Evolutionary conservation across 2,113 vertebrate genomes (phyloP).

Genomic region (Calyptomena viridis): DNA sequence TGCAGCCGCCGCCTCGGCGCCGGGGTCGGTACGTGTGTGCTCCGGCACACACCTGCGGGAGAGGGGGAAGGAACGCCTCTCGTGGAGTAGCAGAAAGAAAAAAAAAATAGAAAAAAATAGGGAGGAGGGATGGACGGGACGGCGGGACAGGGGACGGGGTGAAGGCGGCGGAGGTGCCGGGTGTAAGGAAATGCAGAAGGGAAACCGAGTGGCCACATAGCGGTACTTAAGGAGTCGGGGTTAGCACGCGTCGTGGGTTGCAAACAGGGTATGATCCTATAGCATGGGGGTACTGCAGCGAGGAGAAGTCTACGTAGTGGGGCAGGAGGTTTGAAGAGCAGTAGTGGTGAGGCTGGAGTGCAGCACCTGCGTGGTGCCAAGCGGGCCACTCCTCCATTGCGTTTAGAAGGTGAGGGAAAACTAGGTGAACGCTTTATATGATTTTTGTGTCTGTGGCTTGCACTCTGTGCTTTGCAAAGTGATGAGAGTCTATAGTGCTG

Average conservation of each 20-base stretch:
- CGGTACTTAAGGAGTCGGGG: fast-evolving
- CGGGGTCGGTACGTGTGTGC: no score
- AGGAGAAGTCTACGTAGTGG: fast-evolving
- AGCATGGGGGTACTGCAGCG: fast-evolving
- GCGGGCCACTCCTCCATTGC: fast-evolving
- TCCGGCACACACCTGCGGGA: no score
- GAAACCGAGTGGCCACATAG: fast-evolving
- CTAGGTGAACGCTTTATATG: fast-evolving
- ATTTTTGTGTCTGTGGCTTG: fast-evolving
- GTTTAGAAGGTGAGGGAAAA: fast-evolving
- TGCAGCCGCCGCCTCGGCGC: no score
- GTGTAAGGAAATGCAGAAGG: not conserved
- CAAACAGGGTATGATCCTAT: fast-evolving
- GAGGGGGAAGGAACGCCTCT: no score
- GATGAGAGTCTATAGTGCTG: not conserved
- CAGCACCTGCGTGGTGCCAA: no score
- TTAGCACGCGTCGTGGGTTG: fast-evolving
- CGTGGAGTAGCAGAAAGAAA: no score
- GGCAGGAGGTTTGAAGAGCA: not conserved
- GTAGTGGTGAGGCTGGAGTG: no score
- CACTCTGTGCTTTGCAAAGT: fast-evolving
- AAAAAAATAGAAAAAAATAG: no score
- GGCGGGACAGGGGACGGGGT: not conserved
- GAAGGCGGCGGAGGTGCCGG: not conserved
- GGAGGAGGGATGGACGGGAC: not conserved